Percentiles rank a stretch among this genome's conserved stretches.
Conservation (phyloP, 2,797 vertebrate genomes). For the Galagoides demidoff region DNA sequence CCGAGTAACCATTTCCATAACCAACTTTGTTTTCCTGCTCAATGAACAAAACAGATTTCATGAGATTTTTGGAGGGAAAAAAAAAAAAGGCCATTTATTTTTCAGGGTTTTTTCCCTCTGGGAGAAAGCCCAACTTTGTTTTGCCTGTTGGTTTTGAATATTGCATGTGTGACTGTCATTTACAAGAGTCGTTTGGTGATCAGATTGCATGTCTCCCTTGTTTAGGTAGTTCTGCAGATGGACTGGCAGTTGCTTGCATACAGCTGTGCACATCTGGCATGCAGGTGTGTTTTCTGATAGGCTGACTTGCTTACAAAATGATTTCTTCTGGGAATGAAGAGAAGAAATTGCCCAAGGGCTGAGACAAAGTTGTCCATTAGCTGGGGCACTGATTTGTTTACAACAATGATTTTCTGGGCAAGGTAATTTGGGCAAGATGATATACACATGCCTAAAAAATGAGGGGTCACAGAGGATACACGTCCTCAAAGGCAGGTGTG, state of each 20-base stretch:
- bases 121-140: conserved; percentile 5
- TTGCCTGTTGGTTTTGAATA: conserved; percentile 21
- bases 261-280: conserved; percentile 66
- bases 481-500: background rate
- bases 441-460: background rate
- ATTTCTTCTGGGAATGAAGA: conserved; percentile 48
- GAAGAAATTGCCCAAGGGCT: conserved; percentile 22
- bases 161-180: background rate
- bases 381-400: background rate
- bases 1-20: background rate
- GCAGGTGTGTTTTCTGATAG: conserved; percentile 23
- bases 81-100: background rate
- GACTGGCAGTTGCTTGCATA: background rate
- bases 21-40: conserved; percentile 24
- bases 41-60: background rate
- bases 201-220: background rate
- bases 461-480: background rate
- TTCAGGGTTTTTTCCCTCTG: background rate
- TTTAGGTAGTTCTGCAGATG: conserved; percentile 45
- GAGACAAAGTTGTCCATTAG: background rate
- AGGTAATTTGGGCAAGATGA: background rate
- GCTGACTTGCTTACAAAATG: conserved; percentile 4
- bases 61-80: background rate
- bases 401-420: background rate
- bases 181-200: conserved; percentile 18